Percentiles rank a stretch among this genome's conserved stretches.
phyloP scores from a whole-genome alignment of 2,113 vertebrate species.

The Cynoglossus semilaevis region DNA sequence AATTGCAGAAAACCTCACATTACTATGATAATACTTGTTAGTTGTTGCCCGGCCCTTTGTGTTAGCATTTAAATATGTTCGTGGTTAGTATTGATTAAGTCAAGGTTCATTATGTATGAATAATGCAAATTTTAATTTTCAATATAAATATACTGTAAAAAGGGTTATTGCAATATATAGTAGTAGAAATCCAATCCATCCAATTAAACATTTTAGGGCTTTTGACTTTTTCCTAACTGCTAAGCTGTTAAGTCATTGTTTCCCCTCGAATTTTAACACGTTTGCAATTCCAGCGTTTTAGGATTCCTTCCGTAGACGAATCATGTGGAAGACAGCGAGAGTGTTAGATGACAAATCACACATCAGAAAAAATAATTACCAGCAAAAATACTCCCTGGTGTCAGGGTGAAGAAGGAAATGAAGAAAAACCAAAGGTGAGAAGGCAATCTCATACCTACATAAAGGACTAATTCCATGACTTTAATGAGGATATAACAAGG shows the following conservation, averaged over 20 bases:
- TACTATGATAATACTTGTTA: too few relatives aligned
- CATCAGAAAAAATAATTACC: not conserved
- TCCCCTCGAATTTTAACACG: not conserved
- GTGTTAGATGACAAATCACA: constrained; percentile 4
- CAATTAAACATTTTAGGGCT: too few relatives aligned
- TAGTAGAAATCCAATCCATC: too few relatives aligned
- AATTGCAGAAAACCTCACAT: too few relatives aligned
- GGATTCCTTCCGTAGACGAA: not conserved
- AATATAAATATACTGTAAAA: too few relatives aligned
- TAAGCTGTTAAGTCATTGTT: not conserved
- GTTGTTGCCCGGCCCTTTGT: too few relatives aligned
- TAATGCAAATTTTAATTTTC: too few relatives aligned
- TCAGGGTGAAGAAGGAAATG: constrained; percentile 6
- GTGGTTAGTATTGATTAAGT: too few relatives aligned
- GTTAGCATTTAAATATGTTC: too few relatives aligned
- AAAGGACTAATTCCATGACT: not conserved
- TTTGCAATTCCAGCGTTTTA: not conserved
- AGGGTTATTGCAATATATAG: too few relatives aligned
- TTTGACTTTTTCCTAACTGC: too few relatives aligned
- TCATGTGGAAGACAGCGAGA: not conserved
- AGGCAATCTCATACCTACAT: not conserved
- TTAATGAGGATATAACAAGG: constrained; percentile 30
- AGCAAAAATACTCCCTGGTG: not conserved
- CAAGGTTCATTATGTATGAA: too few relatives aligned
- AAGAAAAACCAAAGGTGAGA: not conserved